These are phyloP conservation scores for Drosophila kanekoi DNA, from an alignment of 2,888 invertebrate species.

Conservation along the genomic window DNA sequence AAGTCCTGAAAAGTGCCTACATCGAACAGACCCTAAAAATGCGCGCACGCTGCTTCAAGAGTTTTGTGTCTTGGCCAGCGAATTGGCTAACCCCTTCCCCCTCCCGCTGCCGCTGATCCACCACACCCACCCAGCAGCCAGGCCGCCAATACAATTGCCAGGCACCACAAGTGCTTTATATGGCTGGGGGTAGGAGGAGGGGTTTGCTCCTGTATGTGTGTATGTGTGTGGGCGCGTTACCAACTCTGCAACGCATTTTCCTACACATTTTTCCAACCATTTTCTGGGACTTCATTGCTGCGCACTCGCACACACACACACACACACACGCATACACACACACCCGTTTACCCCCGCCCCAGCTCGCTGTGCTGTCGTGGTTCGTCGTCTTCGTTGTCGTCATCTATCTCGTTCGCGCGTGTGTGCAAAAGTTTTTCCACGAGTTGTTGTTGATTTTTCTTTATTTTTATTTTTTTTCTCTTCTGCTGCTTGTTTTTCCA, in stretches of 20 bases:
- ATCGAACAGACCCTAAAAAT: conserved; percentile 50
- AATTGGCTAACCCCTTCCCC: conserved; percentile 16
- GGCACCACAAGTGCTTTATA: conserved; percentile 66
- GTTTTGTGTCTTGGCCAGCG: conserved; percentile 30
- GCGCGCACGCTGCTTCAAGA: conserved; percentile 48
- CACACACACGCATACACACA: conserved; percentile 17
- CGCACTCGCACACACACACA: conserved; percentile 50
- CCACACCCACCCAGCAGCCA: neutral
- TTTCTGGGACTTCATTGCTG: conserved; percentile 51
- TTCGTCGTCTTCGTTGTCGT: conserved; percentile 59
- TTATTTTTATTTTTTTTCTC: conserved; percentile 27
- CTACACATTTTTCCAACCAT: conserved; percentile 51
- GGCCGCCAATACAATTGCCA: conserved; percentile 33
- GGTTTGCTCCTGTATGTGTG: neutral
- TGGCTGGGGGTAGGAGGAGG: conserved; percentile 5
- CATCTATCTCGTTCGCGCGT: conserved; percentile 72
- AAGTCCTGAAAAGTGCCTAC: conserved; percentile 63
- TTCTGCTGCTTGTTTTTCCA: conserved; percentile 51
- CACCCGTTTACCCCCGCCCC: conserved; percentile 30
- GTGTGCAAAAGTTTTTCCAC: conserved; percentile 73
- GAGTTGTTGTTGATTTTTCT: conserved; percentile 58
- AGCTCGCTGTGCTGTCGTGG: conserved; percentile 26
- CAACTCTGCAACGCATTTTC: conserved; percentile 54
- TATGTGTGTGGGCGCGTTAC: conserved; percentile 12
- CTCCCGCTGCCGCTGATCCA: neutral